Percentiles rank a stretch among this genome's conserved stretches.
Conservation (phyloP, 2,797 vertebrate genomes). For the Pseudochirops cupreus region DNA sequence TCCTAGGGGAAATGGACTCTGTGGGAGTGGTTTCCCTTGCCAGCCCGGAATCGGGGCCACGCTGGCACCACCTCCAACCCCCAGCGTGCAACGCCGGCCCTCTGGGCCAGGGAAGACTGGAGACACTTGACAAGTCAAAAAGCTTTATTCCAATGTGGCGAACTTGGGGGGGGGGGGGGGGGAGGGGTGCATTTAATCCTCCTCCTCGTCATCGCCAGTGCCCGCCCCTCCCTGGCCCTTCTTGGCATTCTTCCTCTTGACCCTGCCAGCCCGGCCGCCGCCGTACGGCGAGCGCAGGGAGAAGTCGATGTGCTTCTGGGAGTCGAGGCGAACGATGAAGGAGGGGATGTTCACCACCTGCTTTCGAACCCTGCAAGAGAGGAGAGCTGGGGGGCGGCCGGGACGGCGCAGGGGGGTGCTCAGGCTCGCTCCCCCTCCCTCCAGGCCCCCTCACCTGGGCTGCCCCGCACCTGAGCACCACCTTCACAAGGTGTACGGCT, state of each 20-base stretch:
- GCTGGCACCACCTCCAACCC: no score
- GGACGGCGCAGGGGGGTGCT: no score
- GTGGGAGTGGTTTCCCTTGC: no score
- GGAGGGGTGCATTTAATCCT: constrained; percentile 86
- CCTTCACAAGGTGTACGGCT: constrained; percentile 95
- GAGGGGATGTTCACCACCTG: constrained; percentile 98
- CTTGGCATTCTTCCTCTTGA: constrained; percentile 98
- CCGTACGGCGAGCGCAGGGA: constrained; percentile 95
- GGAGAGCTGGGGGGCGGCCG: background rate
- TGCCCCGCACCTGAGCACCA: constrained; percentile 36
- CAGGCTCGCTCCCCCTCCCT: background rate
- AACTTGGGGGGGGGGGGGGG: background rate
- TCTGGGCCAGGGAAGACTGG: no score
- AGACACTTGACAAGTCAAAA: background rate
- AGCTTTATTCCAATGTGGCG: background rate
- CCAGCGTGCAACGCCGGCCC: no score
- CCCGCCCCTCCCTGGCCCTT: constrained; percentile 94
- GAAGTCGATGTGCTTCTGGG: constrained; percentile 98
- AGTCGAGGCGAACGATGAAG: constrained; percentile 96
- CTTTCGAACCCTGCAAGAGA: constrained; percentile 91
- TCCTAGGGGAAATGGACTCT: no score
- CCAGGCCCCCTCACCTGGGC: background rate
- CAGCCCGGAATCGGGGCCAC: no score
- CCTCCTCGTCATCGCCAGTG: constrained; percentile 94
- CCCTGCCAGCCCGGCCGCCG: constrained; percentile 93